Conservation (phyloP, 2,113 vertebrate genomes). For the Myrmecobius fasciatus region DNA sequence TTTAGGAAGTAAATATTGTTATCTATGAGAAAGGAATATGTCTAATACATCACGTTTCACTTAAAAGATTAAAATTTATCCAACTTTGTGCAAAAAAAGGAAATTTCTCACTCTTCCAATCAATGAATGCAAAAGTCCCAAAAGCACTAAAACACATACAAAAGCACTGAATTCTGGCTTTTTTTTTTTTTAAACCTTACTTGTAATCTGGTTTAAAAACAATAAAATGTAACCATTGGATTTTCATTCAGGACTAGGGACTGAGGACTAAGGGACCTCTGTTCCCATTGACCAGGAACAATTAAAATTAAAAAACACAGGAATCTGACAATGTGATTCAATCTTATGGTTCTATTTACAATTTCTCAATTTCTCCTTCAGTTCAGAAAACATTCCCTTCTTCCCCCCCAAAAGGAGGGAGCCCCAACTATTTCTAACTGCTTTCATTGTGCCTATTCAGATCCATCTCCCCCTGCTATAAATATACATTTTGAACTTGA, state of each 20-base stretch:
- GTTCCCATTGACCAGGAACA: background rate
- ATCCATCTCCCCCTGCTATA: background rate
- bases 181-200: background rate
- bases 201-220: background rate
- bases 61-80: background rate
- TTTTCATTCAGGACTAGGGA: constrained; percentile 41
- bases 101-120: background rate
- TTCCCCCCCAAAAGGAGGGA: background rate
- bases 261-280: background rate
- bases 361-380: background rate
- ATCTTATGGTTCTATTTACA: constrained; percentile 15
- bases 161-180: background rate
- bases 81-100: background rate
- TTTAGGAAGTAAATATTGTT: background rate
- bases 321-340: constrained; percentile 11
- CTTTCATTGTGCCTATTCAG: background rate
- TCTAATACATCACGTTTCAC: background rate
- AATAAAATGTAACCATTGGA: background rate
- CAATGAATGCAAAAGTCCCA: background rate
- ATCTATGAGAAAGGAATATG: background rate
- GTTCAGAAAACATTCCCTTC: constrained; percentile 12
- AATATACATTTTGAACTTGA: constrained; percentile 28
- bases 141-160: background rate
- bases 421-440: constrained; percentile 5
- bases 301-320: constrained; percentile 32